These are phyloP conservation scores for Ectobius pallidus DNA, from an alignment of 2,888 invertebrate genomes.

Conservation along the genomic window DNA sequence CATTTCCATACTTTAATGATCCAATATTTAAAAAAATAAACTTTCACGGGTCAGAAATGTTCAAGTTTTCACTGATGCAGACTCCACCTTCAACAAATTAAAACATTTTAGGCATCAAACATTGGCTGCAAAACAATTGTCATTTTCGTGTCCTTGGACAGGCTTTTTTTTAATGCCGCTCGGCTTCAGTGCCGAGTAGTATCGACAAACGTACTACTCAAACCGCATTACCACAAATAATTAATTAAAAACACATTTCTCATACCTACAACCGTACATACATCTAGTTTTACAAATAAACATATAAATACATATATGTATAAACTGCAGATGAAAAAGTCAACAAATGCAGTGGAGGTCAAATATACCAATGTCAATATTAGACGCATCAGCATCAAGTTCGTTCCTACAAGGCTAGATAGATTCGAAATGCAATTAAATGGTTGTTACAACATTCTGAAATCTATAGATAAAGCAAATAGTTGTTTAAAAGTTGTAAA, in stretches of 20 bases:
- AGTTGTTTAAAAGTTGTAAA: too few species aligned
- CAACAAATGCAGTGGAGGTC: slow-evolving; percentile 18
- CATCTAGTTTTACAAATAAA: neutral
- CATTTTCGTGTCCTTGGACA: slow-evolving; percentile 40
- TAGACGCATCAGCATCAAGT: slow-evolving; percentile 17
- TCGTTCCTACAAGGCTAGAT: too few species aligned
- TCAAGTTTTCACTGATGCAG: slow-evolving; percentile 27
- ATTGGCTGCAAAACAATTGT: slow-evolving; percentile 8
- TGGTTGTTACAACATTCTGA: too few species aligned
- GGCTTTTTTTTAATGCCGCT: neutral
- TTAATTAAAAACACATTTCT: neutral
- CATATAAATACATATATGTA: too few species aligned
- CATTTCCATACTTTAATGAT: slow-evolving; percentile 30
- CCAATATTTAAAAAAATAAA: too few species aligned
- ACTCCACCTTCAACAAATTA: slow-evolving; percentile 33
- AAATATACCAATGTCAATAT: slow-evolving; percentile 24
- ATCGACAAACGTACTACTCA: neutral
- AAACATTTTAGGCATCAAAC: neutral
- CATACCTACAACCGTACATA: neutral
- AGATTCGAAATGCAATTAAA: too few species aligned
- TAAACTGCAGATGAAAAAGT: slow-evolving; percentile 2
- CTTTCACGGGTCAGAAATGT: too few species aligned
- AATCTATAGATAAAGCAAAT: too few species aligned
- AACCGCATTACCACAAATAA: too few species aligned
- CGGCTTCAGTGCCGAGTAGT: neutral